phyloP scores from a whole-genome alignment of 2,797 vertebrate species.

The Eutrigla gurnardus region DNA sequence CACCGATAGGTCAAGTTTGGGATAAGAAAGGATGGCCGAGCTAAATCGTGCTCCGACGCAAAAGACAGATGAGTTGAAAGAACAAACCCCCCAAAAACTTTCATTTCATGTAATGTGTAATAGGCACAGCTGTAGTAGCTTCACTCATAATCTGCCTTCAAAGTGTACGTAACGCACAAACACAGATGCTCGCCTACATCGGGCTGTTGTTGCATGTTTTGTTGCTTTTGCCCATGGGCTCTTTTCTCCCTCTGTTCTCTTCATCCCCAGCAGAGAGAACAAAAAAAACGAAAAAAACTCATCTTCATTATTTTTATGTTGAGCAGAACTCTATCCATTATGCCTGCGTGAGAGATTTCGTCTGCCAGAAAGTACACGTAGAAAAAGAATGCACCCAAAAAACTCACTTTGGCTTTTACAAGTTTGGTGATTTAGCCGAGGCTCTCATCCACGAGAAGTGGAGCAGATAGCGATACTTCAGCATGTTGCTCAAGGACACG shows the following conservation, averaged over 20 bases:
- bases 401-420: conserved; percentile 25
- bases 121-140: conserved; percentile 55
- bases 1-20: conserved; percentile 64
- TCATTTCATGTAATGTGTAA: conserved; percentile 39
- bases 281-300: not conserved
- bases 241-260: conserved; percentile 66
- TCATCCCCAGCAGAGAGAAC: conserved; percentile 50
- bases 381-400: conserved; percentile 16
- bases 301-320: conserved; percentile 57
- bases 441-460: conserved; percentile 30
- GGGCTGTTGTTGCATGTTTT: conserved; percentile 69
- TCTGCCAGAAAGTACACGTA: conserved; percentile 23
- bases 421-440: conserved; percentile 23
- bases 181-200: conserved; percentile 67
- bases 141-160: conserved; percentile 32
- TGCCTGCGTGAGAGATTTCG: conserved; percentile 47
- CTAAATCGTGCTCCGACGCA: conserved; percentile 15
- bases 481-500: conserved; percentile 55
- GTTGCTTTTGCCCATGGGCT: conserved; percentile 69
- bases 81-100: conserved; percentile 20
- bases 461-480: conserved; percentile 40
- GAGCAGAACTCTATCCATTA: conserved; percentile 53
- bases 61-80: conserved; percentile 30
- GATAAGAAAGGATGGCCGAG: conserved; percentile 27
- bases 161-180: conserved; percentile 33